Conservation (phyloP, 2,888 invertebrate species). For the Lasioglossum marginatum region DNA sequence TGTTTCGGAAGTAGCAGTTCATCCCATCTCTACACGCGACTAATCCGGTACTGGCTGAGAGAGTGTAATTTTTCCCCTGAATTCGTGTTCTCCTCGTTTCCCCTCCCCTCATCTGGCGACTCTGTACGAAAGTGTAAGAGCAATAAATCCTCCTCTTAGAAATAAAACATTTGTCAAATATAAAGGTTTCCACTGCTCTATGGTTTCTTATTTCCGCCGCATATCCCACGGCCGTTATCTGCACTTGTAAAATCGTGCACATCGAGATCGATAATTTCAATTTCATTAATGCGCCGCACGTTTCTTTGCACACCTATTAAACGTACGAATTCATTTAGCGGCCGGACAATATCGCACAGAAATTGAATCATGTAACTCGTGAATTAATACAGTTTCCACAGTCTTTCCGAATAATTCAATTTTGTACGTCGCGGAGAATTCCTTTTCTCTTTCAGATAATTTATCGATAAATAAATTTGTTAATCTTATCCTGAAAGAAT, state of each 20-base stretch:
- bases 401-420: not conserved
- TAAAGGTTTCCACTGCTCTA: not conserved
- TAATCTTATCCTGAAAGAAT: not conserved
- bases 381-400: not conserved
- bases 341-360: not conserved
- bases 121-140: not conserved
- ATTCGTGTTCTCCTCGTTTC: too few species aligned
- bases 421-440: not conserved
- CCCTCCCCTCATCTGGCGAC: too few species aligned
- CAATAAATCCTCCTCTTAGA: not conserved
- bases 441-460: not conserved
- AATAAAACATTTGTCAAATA: slow-evolving; percentile 10
- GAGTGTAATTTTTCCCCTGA: too few species aligned
- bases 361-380: not conserved
- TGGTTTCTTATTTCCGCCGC: not conserved
- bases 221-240: slow-evolving; percentile 11
- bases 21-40: too few species aligned
- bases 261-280: slow-evolving; percentile 57
- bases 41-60: too few species aligned
- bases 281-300: slow-evolving; percentile 43
- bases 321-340: slow-evolving; percentile 29
- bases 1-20: too few species aligned
- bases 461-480: not conserved
- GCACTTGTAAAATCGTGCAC: slow-evolving; percentile 39
- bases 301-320: slow-evolving; percentile 26